Conservation (phyloP, 2,113 vertebrate species). For the Sialia sialis region DNA sequence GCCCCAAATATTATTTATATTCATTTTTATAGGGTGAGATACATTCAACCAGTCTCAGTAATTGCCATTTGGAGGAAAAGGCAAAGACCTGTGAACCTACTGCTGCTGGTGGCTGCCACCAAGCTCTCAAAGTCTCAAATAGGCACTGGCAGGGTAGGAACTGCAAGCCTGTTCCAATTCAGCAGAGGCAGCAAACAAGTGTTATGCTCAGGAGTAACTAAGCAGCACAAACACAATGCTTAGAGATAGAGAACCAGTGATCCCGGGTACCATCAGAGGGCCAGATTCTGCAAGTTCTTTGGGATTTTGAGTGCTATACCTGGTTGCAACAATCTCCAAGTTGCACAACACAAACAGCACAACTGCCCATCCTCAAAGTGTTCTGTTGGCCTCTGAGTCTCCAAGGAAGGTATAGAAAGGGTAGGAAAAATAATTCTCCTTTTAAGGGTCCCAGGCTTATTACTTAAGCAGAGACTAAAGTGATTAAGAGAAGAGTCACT, state of each 20-base stretch:
- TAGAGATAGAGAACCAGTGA: not conserved
- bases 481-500: not conserved
- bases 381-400: not conserved
- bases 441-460: not conserved
- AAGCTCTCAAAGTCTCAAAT: not conserved
- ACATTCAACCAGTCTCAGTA: not conserved
- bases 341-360: not conserved
- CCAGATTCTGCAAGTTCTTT: not conserved
- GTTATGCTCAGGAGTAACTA: not conserved
- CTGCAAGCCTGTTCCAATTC: not conserved
- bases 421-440: not conserved
- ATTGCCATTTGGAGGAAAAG: not conserved
- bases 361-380: not conserved
- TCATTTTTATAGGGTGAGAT: not conserved
- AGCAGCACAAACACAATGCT: not conserved
- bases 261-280: not conserved
- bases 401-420: not conserved
- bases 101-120: not conserved
- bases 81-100: not conserved
- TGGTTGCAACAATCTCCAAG: not conserved
- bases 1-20: not conserved
- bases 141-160: not conserved
- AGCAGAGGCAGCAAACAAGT: not conserved
- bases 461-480: not conserved
- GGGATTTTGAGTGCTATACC: not conserved